Evolutionary conservation across 2,797 vertebrate genomes (phyloP).

Genomic region (Australoheros facetus): DNA sequence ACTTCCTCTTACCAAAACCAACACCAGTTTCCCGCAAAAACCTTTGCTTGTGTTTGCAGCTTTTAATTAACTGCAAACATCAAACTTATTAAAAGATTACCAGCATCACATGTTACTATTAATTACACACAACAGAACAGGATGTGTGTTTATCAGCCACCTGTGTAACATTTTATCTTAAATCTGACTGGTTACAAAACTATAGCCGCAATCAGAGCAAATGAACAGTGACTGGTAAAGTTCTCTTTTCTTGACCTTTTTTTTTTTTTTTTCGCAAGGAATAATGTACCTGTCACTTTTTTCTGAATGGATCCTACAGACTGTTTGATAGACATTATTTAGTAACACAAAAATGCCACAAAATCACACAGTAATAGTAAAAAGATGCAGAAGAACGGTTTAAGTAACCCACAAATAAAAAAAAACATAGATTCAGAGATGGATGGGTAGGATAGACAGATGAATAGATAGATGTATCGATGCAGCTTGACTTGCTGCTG

Average conservation of each 20-base stretch:
- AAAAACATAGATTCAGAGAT: constrained; percentile 3
- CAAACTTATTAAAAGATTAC: neutral
- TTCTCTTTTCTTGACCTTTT: neutral
- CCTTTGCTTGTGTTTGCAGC: too few species aligned
- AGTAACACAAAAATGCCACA: neutral
- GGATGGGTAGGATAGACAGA: constrained; percentile 11
- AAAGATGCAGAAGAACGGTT: constrained; percentile 9
- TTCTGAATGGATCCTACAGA: neutral
- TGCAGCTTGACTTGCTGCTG: constrained; percentile 50
- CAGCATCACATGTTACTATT: neutral
- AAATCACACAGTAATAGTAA: neutral
- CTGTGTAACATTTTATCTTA: neutral
- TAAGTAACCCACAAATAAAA: neutral
- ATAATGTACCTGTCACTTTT: constrained; percentile 5
- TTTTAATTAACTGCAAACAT: too few species aligned
- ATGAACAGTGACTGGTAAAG: neutral
- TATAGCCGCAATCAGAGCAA: neutral
- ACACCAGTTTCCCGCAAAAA: too few species aligned
- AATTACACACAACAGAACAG: neutral
- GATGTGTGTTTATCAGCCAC: neutral
- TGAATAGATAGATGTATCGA: constrained; percentile 23
- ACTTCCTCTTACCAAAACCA: too few species aligned
- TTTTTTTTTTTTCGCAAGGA: neutral
- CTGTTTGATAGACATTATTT: constrained; percentile 9
- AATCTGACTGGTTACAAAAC: neutral